Evolutionary conservation across 2,113 vertebrate genomes (phyloP).

Genomic region (Gulo gulo): DNA sequence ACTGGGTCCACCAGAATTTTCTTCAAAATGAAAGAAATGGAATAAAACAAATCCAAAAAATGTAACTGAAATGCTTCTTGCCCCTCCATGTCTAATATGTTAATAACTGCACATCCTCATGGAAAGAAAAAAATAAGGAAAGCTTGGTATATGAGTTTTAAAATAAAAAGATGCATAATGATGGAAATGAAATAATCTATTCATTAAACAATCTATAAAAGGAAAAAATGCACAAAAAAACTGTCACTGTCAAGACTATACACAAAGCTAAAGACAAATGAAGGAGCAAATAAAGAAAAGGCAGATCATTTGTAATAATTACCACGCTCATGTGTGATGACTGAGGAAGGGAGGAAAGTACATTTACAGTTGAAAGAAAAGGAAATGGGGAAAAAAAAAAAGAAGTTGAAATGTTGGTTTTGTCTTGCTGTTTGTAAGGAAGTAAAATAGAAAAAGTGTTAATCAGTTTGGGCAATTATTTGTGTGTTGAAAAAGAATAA

Average conservation of each 20-base stretch:
- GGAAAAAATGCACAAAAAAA: conserved; percentile 42
- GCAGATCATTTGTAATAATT: conserved; percentile 89
- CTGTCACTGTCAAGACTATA: conserved; percentile 83
- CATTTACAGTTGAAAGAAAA: conserved; percentile 86
- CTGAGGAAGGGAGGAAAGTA: conserved; percentile 91
- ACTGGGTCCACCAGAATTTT: conserved; percentile 68
- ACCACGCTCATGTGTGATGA: conserved; percentile 96
- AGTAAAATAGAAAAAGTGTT: conserved; percentile 82
- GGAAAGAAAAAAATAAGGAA: conserved; percentile 74
- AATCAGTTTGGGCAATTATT: conserved; percentile 62
- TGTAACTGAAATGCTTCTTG: conserved; percentile 78
- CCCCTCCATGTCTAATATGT: conserved; percentile 82
- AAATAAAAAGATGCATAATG: conserved; percentile 67
- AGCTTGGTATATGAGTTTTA: conserved; percentile 56
- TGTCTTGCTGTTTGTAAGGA: conserved; percentile 71
- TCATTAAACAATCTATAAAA: conserved; percentile 48
- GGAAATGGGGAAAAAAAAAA: conserved; percentile 78
- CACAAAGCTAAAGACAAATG: conserved; percentile 89
- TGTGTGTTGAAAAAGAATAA: conserved; percentile 23
- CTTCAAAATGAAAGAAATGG: conserved; percentile 58
- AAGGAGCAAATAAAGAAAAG: conserved; percentile 85
- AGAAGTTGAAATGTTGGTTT: conserved; percentile 83
- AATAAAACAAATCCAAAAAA: conserved; percentile 49
- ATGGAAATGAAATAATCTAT: conserved; percentile 52
- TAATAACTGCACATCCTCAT: conserved; percentile 89